Base-by-base conservation (phyloP, 1,140 invertebrate genomes). In the Heterodera schachtii region DNA sequence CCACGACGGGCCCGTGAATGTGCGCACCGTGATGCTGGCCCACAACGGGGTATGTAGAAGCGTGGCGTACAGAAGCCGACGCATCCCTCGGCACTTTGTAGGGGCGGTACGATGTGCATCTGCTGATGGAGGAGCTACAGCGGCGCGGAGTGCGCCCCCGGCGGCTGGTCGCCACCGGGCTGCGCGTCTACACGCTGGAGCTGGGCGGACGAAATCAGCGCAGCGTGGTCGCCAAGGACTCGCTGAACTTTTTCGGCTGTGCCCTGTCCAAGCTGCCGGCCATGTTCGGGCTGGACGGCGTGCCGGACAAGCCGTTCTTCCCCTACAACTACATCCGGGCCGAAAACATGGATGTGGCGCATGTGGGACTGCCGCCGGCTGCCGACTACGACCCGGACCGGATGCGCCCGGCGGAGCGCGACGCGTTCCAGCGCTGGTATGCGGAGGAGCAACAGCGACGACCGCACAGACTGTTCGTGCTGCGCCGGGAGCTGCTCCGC, bases 221-320 rank as follows among this genome's bases (percentile, higher is more conserved):
- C n/a, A 74, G 52, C 46, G 3, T 79, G 47, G 16, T 79, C 9
- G 69, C 75, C 75, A 79, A 79, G n/a, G 78, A 79, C 3, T 75
- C 78, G 41, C 16, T 79, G 11, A 79, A 79, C 52, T 79, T 31
- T n/a, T 79, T 79, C 31, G 16, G 44, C 1, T 74, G 78, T 73
- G 78, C 43, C 9, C 60, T 79, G 13, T 66, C 43, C 1, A 49
- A 66, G 19, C 57, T 79, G 43, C 9, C 75, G 19, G 52, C 43
- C 21, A 31, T 79, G 52, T n/a, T 80, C 5, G 43, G 76, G 13
- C 78, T 80, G 78, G 41, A 19, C 43, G 52, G 46, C 4, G 46
- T 43, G 73, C 73, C 41, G 44, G 21, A 8, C 16, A 79, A 79
- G 64, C 44, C 44, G 13, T 74, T 52, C 41, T 79, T 79, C 21